A percentile compares a stretch with the other conserved stretches of the same genome.
Evolutionary conservation across 1,140 invertebrate species (phyloP).

Genomic region (Semibalanus balanoides): DNA sequence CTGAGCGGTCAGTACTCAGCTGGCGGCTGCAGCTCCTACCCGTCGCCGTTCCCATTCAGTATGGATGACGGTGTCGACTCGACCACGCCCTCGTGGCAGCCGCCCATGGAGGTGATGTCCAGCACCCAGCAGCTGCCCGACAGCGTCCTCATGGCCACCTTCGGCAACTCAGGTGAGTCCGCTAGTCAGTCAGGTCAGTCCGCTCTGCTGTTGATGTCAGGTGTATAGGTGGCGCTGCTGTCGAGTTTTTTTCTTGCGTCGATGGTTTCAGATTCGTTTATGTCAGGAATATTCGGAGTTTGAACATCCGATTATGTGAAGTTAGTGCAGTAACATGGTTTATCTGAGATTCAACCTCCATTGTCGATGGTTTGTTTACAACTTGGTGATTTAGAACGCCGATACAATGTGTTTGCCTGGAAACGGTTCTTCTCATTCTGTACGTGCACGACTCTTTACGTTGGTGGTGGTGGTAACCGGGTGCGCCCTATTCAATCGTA

Average conservation of each 20-base stretch:
- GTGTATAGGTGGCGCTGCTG: neutral
- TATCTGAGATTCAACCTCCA: too few relatives aligned
- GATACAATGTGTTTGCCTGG: too few relatives aligned
- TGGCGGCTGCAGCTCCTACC: neutral
- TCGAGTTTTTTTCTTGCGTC: too few relatives aligned
- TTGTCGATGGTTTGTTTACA: too few relatives aligned
- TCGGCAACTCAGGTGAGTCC: neutral
- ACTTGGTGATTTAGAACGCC: too few relatives aligned
- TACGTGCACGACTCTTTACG: neutral
- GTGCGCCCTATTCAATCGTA: neutral
- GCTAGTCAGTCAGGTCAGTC: too few relatives aligned
- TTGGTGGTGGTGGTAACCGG: neutral
- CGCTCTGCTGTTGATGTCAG: too few relatives aligned
- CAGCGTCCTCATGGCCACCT: neutral
- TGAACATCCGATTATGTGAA: too few relatives aligned
- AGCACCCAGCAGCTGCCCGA: neutral
- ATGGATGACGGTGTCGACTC: conserved; percentile 3
- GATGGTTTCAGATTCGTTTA: too few relatives aligned
- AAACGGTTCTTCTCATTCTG: neutral
- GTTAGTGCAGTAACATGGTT: too few relatives aligned
- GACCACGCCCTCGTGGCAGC: conserved; percentile 3
- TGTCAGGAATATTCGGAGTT: too few relatives aligned
- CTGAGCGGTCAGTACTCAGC: neutral
- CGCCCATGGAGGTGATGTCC: neutral
- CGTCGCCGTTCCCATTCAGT: neutral